Conservation (phyloP, 92 coral and sea anemone genomes). For the Epizoanthus ramosus region DNA sequence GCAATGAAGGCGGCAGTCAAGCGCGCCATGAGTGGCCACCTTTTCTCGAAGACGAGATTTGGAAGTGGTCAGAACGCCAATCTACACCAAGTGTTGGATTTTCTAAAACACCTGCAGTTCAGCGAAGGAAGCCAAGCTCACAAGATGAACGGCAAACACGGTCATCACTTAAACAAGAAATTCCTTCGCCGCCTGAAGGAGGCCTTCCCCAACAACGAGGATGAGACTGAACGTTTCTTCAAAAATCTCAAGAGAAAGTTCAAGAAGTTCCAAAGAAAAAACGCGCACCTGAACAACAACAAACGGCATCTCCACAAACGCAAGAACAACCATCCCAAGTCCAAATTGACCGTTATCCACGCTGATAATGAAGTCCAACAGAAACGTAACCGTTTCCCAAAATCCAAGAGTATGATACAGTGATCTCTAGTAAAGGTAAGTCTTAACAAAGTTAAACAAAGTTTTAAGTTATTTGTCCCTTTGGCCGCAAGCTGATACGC, state of each 20-base stretch:
- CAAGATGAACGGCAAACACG: neutral
- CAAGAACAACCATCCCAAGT: neutral
- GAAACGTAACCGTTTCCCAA: neutral
- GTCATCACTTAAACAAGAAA: neutral
- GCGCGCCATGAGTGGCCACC: neutral
- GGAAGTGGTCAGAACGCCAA: neutral
- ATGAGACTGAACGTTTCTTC: slow-evolving; percentile 9
- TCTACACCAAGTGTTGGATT: slow-evolving; percentile 10
- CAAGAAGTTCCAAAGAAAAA: neutral
- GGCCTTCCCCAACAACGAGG: neutral
- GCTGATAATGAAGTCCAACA: slow-evolving; percentile 7
- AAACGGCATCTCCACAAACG: neutral
- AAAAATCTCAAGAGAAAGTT: neutral
- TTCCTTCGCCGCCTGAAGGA: slow-evolving; percentile 10
- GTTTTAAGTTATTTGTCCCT: too few relatives aligned
- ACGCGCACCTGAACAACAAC: neutral
- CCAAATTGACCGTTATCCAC: neutral
- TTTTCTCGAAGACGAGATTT: slow-evolving; percentile 12
- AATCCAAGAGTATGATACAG: neutral
- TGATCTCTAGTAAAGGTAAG: neutral
- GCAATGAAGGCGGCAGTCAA: slow-evolving; percentile 1
- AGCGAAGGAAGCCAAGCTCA: neutral
- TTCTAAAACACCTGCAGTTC: neutral
- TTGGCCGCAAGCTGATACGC: too few relatives aligned
- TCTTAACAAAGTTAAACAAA: too few relatives aligned